Percentiles rank a stretch among this genome's conserved stretches.
phyloP scores from a whole-genome alignment of 2,797 vertebrate genomes.

The Anas acuta region DNA sequence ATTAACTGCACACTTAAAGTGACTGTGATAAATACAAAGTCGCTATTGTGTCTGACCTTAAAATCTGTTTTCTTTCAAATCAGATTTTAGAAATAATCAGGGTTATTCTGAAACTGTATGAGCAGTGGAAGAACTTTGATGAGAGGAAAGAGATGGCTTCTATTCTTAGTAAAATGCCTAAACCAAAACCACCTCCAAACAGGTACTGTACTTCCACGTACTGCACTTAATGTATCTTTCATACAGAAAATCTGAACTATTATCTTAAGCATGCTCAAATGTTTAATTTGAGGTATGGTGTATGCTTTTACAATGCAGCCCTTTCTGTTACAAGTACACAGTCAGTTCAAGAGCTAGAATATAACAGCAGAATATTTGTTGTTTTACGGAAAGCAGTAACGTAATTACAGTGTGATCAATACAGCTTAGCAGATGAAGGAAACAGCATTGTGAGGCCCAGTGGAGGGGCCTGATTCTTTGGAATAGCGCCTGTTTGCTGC shows the following conservation, averaged over 20 bases:
- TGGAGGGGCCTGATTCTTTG: background rate
- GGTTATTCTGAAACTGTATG: conserved; percentile 97
- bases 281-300: background rate
- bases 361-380: background rate
- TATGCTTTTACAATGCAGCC: background rate
- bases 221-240: background rate
- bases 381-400: background rate
- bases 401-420: background rate
- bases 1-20: background rate
- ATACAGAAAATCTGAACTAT: background rate
- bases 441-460: rapidly evolving
- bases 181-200: conserved; percentile 98
- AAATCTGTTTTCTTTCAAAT: conserved; percentile 43
- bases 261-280: background rate
- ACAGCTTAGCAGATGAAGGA: background rate
- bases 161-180: conserved; percentile 98
- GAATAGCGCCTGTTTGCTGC: background rate
- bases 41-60: background rate
- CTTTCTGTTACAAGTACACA: background rate
- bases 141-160: conserved; percentile 97
- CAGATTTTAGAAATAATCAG: conserved; percentile 99
- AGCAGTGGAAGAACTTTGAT: conserved; percentile 99
- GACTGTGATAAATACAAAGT: background rate
- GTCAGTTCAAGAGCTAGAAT: background rate
- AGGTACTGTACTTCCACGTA: conserved; percentile 78